phyloP scores from a whole-genome alignment of 2,888 invertebrate genomes.

The Pocota personata region DNA sequence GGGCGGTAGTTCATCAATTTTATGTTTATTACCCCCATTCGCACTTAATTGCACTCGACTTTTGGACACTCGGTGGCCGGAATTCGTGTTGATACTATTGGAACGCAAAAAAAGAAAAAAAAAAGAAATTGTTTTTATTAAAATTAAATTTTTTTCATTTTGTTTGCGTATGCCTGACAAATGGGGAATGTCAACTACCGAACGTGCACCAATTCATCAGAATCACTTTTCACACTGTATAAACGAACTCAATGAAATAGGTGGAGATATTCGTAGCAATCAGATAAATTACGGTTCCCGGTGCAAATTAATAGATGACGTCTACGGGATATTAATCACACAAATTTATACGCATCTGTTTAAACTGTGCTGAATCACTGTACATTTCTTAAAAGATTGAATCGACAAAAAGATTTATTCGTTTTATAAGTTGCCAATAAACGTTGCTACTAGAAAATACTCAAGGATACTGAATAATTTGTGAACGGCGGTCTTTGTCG shows the following conservation, averaged over 20 bases:
- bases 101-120: not conserved
- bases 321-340: constrained; percentile 43
- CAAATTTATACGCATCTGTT: constrained; percentile 1
- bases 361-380: not conserved
- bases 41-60: constrained; percentile 56
- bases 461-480: too few species aligned
- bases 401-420: too few species aligned
- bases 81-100: constrained; percentile 18
- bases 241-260: not conserved
- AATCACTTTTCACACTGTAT: constrained; percentile 15
- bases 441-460: too few species aligned
- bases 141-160: constrained; percentile 34
- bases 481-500: too few species aligned
- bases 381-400: too few species aligned
- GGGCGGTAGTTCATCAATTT: constrained; percentile 45
- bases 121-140: constrained; percentile 4
- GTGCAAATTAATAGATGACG: constrained; percentile 7
- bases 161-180: constrained; percentile 18
- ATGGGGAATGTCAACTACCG: constrained; percentile 36
- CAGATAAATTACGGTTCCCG: constrained; percentile 24
- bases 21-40: constrained; percentile 67
- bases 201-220: constrained; percentile 54
- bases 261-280: constrained; percentile 10
- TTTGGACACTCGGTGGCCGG: not conserved
- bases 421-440: too few species aligned